These are phyloP conservation scores for Tachysurus fulvidraco DNA, from an alignment of 2,113 vertebrate genomes.

Conservation along the genomic window DNA sequence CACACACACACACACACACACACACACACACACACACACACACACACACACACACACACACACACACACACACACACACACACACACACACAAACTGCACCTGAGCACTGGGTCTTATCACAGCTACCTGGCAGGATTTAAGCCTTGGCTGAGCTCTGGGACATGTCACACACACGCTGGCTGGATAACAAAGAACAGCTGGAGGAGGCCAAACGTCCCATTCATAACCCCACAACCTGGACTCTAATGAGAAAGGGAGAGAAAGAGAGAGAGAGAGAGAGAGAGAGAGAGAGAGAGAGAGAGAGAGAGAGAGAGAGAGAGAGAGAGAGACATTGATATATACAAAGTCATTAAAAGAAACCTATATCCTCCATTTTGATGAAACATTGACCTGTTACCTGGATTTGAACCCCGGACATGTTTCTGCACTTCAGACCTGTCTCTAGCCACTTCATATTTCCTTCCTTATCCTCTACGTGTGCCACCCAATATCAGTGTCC, in stretches of 20 bases:
- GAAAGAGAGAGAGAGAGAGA: slow-evolving; percentile 12
- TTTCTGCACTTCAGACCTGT: slow-evolving; percentile 4
- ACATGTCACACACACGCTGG: slow-evolving; percentile 53
- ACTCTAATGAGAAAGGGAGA: slow-evolving; percentile 33
- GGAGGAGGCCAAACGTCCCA: slow-evolving; percentile 73
- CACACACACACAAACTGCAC: slow-evolving; percentile 44
- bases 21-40: slow-evolving; percentile 19
- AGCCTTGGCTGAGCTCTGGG: slow-evolving; percentile 43
- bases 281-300: slow-evolving; percentile 7
- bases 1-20: slow-evolving; percentile 46
- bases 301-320: slow-evolving; percentile 3
- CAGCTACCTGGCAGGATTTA: slow-evolving; percentile 58
- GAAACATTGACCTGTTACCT: slow-evolving; percentile 34
- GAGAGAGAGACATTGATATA: not conserved
- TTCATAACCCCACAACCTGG: slow-evolving; percentile 74
- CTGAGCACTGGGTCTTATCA: slow-evolving; percentile 59
- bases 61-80: slow-evolving; percentile 46
- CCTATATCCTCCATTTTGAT: not conserved
- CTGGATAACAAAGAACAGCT: slow-evolving; percentile 78
- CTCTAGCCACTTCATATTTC: not conserved
- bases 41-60: slow-evolving; percentile 30
- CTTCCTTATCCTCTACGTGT: not conserved
- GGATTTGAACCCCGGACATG: slow-evolving; percentile 20
- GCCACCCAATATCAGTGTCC: not conserved
- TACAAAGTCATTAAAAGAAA: not conserved